Percentiles rank a stretch among this genome's conserved stretches.
phyloP scores from a whole-genome alignment of 92 coral and sea anemone species.

The Meandrina meandrites region DNA sequence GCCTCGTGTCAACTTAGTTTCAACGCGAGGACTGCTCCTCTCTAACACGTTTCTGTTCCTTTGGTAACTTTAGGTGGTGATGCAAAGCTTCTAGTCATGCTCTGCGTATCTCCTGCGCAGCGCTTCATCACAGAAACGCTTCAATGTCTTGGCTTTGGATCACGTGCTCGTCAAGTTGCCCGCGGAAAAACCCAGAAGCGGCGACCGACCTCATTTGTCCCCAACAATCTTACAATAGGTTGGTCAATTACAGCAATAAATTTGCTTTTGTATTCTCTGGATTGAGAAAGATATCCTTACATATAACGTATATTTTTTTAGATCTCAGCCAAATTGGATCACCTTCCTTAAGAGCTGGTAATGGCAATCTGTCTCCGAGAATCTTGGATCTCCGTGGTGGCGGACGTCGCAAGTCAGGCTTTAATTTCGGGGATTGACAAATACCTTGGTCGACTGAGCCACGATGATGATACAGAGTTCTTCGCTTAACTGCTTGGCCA shows the following conservation, averaged over 20 bases:
- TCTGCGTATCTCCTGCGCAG: constrained; percentile 99
- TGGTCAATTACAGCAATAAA: not conserved
- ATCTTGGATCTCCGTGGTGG: constrained; percentile 57
- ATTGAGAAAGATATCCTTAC: not conserved
- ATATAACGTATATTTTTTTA: no score
- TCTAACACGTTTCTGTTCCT: not conserved
- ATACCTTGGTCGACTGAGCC: not conserved
- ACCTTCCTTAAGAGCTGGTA: constrained; percentile 21
- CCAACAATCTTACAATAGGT: constrained; percentile 61
- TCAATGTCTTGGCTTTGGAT: constrained; percentile 97
- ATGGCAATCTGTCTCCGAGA: constrained; percentile 77
- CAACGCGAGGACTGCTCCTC: not conserved
- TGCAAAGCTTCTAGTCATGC: constrained; percentile 97
- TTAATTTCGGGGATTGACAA: constrained; percentile 45
- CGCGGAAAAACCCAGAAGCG: constrained; percentile 99
- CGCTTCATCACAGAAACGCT: constrained; percentile 97
- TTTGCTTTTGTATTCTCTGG: not conserved
- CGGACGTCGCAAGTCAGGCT: constrained; percentile 62
- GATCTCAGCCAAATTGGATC: constrained; percentile 70
- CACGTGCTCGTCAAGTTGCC: constrained; percentile 99
- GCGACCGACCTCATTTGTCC: constrained; percentile 89
- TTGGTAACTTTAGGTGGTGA: constrained; percentile 76
- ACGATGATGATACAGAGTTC: not conserved
- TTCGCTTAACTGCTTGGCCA: not conserved
- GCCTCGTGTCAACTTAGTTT: not conserved